These are phyloP conservation scores for Zonitis immaculata DNA, from an alignment of 2,888 invertebrate species.

Conservation along the genomic window DNA sequence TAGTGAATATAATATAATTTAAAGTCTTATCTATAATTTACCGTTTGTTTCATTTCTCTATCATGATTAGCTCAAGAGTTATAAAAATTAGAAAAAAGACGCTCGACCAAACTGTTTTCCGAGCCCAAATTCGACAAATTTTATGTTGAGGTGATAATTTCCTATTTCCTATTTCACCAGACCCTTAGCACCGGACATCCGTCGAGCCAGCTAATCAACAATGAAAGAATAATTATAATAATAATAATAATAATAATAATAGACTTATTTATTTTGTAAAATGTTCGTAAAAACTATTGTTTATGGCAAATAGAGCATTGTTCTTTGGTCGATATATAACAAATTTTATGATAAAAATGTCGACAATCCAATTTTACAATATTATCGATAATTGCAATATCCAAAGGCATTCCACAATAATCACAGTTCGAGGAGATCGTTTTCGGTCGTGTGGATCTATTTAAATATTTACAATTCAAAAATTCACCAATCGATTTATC, in stretches of 20 bases:
- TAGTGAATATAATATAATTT: too few relatives aligned
- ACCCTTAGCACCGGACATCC: too few relatives aligned
- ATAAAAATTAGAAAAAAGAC: too few relatives aligned
- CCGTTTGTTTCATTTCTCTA: too few relatives aligned
- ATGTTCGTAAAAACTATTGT: background rate
- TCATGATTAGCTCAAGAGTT: too few relatives aligned
- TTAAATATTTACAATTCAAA: constrained; percentile 33
- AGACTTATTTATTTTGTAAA: background rate
- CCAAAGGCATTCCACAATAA: constrained; percentile 38
- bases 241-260: background rate
- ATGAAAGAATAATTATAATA: background rate
- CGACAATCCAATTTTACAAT: constrained; percentile 35
- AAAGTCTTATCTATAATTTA: too few relatives aligned
- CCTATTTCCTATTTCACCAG: too few relatives aligned
- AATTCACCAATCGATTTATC: constrained; percentile 34
- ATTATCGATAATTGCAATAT: constrained; percentile 32
- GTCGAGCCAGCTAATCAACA: background rate
- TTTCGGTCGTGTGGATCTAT: constrained; percentile 12
- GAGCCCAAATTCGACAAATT: too few relatives aligned
- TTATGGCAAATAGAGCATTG: constrained; percentile 33
- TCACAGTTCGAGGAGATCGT: constrained; percentile 28
- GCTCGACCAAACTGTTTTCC: too few relatives aligned
- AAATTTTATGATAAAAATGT: constrained; percentile 40
- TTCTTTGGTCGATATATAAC: constrained; percentile 32
- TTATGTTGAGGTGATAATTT: too few relatives aligned